phyloP scores from a whole-genome alignment of 1,140 invertebrate genomes.

The Caerostris extrusa region DNA sequence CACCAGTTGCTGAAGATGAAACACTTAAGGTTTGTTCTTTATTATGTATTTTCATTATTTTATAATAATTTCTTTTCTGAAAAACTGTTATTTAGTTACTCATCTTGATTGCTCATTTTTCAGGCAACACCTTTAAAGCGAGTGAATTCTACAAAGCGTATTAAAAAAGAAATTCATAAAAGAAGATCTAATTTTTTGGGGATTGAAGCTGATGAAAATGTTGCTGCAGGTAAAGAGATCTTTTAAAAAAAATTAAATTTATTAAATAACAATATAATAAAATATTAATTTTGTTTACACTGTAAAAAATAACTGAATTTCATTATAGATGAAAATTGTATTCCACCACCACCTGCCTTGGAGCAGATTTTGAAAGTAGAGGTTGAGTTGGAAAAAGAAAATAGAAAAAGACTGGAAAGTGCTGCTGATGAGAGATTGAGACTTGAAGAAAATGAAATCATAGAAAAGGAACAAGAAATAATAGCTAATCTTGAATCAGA shows the following conservation, averaged over 20 bases:
- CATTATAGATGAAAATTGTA: conserved; percentile 67
- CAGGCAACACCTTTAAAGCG: conserved; percentile 80
- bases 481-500: conserved; percentile 86
- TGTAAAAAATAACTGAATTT: not conserved
- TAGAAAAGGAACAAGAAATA: conserved; percentile 88
- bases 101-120: conserved; percentile 68
- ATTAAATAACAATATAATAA: not conserved
- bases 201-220: conserved; percentile 84
- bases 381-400: conserved; percentile 84
- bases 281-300: not conserved
- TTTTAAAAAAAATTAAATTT: not conserved
- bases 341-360: conserved; percentile 90
- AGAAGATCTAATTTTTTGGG: conserved; percentile 93
- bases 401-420: conserved; percentile 45
- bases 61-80: not conserved
- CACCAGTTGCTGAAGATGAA: conserved; percentile 51
- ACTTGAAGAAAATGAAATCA: conserved; percentile 84
- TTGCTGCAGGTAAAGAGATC: conserved; percentile 43
- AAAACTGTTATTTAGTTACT: not conserved
- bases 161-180: conserved; percentile 91
- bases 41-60: not conserved
- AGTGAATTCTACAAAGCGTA: conserved; percentile 88
- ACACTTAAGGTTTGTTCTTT: conserved; percentile 31
- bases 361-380: conserved; percentile 89
- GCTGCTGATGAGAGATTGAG: conserved; percentile 43